Percentiles rank a stretch among this genome's conserved stretches.
These are phyloP conservation scores for Triops cancriformis DNA, from an alignment of 1,140 invertebrate species.

Conservation along the genomic window DNA sequence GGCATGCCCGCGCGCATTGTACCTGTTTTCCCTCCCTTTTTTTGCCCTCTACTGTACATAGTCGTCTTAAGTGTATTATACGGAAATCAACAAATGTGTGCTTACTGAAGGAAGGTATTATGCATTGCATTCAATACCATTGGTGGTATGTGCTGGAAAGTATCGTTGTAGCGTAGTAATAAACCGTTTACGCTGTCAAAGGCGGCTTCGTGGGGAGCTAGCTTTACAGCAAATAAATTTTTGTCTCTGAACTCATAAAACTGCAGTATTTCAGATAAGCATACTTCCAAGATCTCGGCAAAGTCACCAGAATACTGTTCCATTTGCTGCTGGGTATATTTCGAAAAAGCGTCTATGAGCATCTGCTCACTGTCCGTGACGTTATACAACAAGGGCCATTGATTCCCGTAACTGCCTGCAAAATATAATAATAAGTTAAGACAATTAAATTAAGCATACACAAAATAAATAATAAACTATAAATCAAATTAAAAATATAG, in stretches of 20 bases:
- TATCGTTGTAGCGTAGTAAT: conserved; percentile 56
- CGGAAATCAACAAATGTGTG: too few species aligned
- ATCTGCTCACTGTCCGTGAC: conserved; percentile 52
- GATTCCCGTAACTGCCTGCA: background rate
- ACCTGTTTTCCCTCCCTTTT: too few species aligned
- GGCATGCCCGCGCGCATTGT: too few species aligned
- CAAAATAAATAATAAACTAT: too few species aligned
- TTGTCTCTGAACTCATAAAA: background rate
- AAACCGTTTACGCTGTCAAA: conserved; percentile 46
- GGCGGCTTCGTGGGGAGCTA: conserved; percentile 50
- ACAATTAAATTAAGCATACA: too few species aligned
- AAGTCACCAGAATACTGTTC: conserved; percentile 29
- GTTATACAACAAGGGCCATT: conserved; percentile 36
- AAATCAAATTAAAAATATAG: too few species aligned
- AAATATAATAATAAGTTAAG: background rate
- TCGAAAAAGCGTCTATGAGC: conserved; percentile 38
- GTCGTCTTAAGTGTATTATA: too few species aligned
- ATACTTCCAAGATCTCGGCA: conserved; percentile 28
- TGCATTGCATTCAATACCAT: conserved; percentile 63
- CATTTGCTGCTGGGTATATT: conserved; percentile 35
- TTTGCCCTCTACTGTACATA: too few species aligned
- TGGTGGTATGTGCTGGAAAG: conserved; percentile 66
- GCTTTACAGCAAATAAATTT: background rate
- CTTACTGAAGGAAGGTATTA: conserved; percentile 58
- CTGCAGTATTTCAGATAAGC: background rate